Evolutionary conservation across 2,888 invertebrate genomes (phyloP).

Genomic region (Ommatoiulus sabulosus): DNA sequence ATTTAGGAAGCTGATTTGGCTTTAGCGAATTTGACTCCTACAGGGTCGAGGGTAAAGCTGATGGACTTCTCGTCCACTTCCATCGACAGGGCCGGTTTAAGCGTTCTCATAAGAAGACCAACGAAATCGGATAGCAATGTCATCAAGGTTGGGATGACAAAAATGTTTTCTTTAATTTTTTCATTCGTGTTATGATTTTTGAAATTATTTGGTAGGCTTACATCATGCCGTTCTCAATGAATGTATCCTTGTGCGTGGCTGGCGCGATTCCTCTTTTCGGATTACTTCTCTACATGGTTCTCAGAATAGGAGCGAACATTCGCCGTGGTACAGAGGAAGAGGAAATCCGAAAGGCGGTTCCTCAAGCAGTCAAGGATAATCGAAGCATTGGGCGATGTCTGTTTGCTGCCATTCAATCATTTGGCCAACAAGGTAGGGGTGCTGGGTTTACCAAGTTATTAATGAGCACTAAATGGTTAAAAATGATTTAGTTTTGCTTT

Average conservation of each 20-base stretch:
- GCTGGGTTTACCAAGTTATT: too few species aligned
- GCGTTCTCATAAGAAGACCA: slow-evolving; percentile 56
- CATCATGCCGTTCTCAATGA: slow-evolving; percentile 55
- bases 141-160: slow-evolving; percentile 51
- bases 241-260: slow-evolving; percentile 54
- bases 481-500: too few species aligned
- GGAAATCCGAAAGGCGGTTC: background rate
- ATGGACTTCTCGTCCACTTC: slow-evolving; percentile 57
- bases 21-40: slow-evolving; percentile 56
- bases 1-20: slow-evolving; percentile 57
- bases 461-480: too few species aligned
- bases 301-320: background rate
- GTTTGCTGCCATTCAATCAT: slow-evolving; percentile 53
- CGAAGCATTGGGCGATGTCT: slow-evolving; percentile 53
- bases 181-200: too few species aligned
- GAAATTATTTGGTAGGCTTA: slow-evolving; percentile 45
- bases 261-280: slow-evolving; percentile 52
- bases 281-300: slow-evolving; percentile 22
- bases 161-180: background rate
- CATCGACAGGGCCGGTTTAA: slow-evolving; percentile 54
- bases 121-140: slow-evolving; percentile 55
- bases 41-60: slow-evolving; percentile 50
- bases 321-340: background rate
- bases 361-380: slow-evolving; percentile 15
- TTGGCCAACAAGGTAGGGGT: slow-evolving; percentile 55